phyloP scores from a whole-genome alignment of 2,888 invertebrate genomes.

The Timema podura region DNA sequence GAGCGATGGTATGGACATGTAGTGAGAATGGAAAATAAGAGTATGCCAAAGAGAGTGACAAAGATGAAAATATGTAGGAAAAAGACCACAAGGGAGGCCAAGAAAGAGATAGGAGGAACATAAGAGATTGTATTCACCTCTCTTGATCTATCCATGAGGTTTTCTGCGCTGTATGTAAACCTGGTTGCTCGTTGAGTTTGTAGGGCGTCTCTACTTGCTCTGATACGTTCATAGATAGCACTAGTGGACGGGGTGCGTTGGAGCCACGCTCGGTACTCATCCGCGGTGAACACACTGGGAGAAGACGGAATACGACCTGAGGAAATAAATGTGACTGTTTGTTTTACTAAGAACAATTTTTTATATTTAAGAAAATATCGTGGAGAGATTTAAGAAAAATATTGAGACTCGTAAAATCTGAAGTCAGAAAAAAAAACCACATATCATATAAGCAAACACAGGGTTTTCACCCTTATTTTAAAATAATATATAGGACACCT shows the following conservation, averaged over 20 bases:
- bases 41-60: too few relatives aligned
- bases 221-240: constrained; percentile 86
- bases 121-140: constrained; percentile 69
- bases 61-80: too few relatives aligned
- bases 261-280: constrained; percentile 91
- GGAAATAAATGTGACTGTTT: too few relatives aligned
- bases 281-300: constrained; percentile 73
- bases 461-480: too few relatives aligned
- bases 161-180: constrained; percentile 88
- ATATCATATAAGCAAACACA: too few relatives aligned
- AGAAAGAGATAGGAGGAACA: too few relatives aligned
- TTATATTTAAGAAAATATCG: neutral
- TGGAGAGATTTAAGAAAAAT: neutral
- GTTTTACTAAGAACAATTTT: neutral
- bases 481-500: too few relatives aligned
- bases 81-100: too few relatives aligned
- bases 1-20: too few relatives aligned
- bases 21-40: too few relatives aligned
- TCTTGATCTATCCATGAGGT: constrained; percentile 45
- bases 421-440: too few relatives aligned
- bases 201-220: constrained; percentile 68
- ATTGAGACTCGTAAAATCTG: too few relatives aligned
- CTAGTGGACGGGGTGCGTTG: constrained; percentile 71
- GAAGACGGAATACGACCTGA: constrained; percentile 49
- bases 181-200: constrained; percentile 67